phyloP scores from a whole-genome alignment of 92 coral and sea anemone genomes.

The Isaurus tuberculatus region DNA sequence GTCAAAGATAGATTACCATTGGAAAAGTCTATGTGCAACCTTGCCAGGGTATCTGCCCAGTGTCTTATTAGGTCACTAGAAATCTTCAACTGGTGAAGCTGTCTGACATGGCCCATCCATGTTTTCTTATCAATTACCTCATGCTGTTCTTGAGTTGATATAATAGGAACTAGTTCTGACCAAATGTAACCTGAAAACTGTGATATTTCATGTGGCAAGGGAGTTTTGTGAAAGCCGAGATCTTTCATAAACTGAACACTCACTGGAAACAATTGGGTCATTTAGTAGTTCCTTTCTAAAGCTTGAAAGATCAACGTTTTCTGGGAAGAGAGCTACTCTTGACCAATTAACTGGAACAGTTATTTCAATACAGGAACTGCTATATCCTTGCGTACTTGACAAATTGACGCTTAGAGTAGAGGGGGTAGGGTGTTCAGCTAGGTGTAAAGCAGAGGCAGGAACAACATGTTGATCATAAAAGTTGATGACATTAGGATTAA shows the following conservation, averaged over 20 bases:
- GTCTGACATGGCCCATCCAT: constrained; percentile 49
- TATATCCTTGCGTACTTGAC: too few relatives aligned
- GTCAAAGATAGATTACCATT: too few relatives aligned
- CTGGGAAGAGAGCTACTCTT: neutral
- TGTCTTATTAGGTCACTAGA: constrained; percentile 29
- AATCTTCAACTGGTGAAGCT: constrained; percentile 46
- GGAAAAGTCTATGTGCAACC: neutral
- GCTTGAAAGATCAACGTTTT: neutral
- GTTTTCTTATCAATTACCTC: constrained; percentile 8
- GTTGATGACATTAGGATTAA: constrained; percentile 16
- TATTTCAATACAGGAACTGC: too few relatives aligned
- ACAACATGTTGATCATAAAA: neutral
- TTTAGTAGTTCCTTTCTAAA: neutral
- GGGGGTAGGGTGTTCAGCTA: neutral
- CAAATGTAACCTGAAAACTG: constrained; percentile 20
- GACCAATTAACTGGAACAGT: too few relatives aligned
- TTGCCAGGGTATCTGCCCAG: constrained; percentile 41
- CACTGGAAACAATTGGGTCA: constrained; percentile 1
- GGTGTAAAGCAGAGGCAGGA: neutral
- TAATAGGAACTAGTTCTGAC: neutral
- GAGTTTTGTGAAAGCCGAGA: neutral
- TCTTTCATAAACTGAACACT: neutral
- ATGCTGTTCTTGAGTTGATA: neutral
- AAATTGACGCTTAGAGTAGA: too few relatives aligned
- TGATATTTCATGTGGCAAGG: neutral